Percentiles rank a stretch among this genome's conserved stretches.
Evolutionary conservation across 2,113 vertebrate species (phyloP).

Genomic region (Lagenorhynchus albirostris): DNA sequence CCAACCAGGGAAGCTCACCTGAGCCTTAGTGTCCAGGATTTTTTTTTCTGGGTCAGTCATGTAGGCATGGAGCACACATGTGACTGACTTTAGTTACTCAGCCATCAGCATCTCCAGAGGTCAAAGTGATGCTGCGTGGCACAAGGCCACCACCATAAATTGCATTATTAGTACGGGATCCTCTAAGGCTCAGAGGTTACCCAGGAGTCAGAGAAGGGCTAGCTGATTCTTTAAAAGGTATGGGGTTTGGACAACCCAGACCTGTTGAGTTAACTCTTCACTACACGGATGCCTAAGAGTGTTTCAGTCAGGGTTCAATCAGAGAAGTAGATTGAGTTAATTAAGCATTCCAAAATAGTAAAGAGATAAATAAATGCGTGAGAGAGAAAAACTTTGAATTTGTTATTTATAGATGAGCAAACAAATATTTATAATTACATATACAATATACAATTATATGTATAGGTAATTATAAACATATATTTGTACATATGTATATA

Average conservation of each 20-base stretch:
- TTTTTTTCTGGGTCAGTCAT: neutral
- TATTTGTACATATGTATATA: neutral
- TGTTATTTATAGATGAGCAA: neutral
- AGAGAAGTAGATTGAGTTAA: neutral
- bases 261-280: neutral
- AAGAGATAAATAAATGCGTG: neutral
- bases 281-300: rapidly evolving
- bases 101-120: neutral
- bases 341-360: neutral
- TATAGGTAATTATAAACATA: neutral
- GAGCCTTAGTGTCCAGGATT: neutral
- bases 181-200: neutral
- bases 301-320: neutral
- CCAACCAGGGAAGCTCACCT: neutral
- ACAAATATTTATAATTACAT: neutral
- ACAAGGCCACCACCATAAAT: neutral
- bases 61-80: neutral
- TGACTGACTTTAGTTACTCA: neutral
- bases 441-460: neutral
- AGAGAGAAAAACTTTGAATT: neutral
- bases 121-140: too few species aligned
- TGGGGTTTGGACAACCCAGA: neutral
- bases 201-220: neutral
- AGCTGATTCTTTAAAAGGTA: neutral
- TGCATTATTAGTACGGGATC: neutral